Evolutionary conservation across 2,888 invertebrate species (phyloP), one percentile per base, ranked within the genome.

Genomic region (Fissipunctia ypsillon): DNA sequence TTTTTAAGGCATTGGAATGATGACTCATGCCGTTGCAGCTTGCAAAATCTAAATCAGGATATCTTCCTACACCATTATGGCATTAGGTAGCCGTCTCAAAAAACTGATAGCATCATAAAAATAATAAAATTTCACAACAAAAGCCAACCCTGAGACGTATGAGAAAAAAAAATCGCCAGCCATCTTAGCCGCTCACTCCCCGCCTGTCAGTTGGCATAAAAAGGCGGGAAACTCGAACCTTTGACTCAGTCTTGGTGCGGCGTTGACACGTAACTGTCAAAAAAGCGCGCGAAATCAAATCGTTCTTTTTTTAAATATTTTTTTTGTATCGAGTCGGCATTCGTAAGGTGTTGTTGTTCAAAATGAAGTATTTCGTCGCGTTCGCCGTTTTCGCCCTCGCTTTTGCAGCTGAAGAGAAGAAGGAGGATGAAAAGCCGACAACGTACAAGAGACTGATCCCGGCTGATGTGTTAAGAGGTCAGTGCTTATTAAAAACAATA

Each of bases 381-480:
- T 90, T 96, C 88, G 94, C 96, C 87, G 91, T 97, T 84, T 91
- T 97, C 88, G 96, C 96, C 83, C 90, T 96, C 88, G 95, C 97
- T 85, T 95, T 97, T 84, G 95, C 97, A 83, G 97, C 96, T 83
- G 96, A 96, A 81, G 97, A 96, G 79, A 95, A 96, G 66, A 96
- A 96, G 86, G 95, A 95, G 78, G 96, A 96, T 57, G 96, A 97
- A 12, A 96, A 97, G 78, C 97, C 97, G 66, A 98, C 97, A 93
- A 97, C 98, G 63, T 98, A 97, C 97, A 98, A 97, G 90, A 97
- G 99, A 84, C 96, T 98, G 85, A 98, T 99, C 88, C 98, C 98
- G 57, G 99, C 99, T 88, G 99, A 99, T 94, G 98, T 98, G 54
- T 97, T 99, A 81, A 97, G 99, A 97, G 99, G 99, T 99, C 96